Evolutionary conservation across 2,888 invertebrate genomes (phyloP).

Genomic region (Argynnis bischoffii): DNA sequence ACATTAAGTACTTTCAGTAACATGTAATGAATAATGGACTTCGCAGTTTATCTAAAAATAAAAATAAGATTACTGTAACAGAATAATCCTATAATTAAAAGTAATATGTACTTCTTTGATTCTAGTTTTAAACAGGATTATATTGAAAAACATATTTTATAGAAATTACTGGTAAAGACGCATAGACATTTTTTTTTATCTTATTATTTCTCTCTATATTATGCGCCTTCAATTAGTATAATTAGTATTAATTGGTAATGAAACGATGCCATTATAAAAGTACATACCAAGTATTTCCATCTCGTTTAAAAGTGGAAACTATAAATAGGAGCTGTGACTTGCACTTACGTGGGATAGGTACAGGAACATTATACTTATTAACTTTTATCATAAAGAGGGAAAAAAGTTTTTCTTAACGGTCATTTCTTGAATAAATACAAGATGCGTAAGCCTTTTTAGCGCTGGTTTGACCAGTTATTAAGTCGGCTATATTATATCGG

Average conservation of each 20-base stretch:
- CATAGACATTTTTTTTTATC: too few species aligned
- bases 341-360: conserved; percentile 20
- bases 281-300: background rate
- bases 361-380: conserved; percentile 21
- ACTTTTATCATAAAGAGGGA: conserved; percentile 26
- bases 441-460: conserved; percentile 34
- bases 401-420: conserved; percentile 32
- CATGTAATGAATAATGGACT: too few species aligned
- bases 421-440: conserved; percentile 34
- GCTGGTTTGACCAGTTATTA: conserved; percentile 35
- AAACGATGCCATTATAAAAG: background rate
- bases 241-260: too few species aligned
- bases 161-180: too few species aligned
- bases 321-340: conserved; percentile 11
- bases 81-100: too few species aligned
- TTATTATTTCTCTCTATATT: too few species aligned
- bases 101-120: too few species aligned
- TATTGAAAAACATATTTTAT: too few species aligned
- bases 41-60: too few species aligned
- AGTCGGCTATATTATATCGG: conserved; percentile 24
- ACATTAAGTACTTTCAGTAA: background rate
- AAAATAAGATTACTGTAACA: too few species aligned
- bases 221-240: too few species aligned
- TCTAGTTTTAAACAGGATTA: too few species aligned
- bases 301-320: conserved; percentile 11